Base-by-base conservation (phyloP, 1,140 invertebrate genomes). In the Aphaenogaster ashmeadi region DNA sequence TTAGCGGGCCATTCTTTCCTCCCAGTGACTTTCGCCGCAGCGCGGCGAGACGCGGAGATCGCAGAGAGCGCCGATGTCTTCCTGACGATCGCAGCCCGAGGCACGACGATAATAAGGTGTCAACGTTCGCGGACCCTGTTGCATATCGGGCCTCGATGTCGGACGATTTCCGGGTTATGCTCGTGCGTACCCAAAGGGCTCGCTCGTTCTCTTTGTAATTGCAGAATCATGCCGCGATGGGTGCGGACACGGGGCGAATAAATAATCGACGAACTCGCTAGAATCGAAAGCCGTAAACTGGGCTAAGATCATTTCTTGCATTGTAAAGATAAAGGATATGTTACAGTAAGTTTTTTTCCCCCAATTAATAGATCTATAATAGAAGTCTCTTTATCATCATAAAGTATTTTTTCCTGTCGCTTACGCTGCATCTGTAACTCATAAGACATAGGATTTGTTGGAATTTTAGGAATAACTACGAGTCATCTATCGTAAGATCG, bases 21-120 rank as follows among this genome's bases (percentile, higher is more conserved):
- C 47, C 64, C 5, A 36, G 78, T 41, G 87, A 92, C 88, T 91
- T 92, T 91, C 83, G 78, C 87, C 80, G 9, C 27, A 21, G 44
- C 11, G 64, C 52, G 11, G 11, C 69, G 56, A 75, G 13, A 27
- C 15, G 54, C 54, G 13, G 18, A 71, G 60, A 86, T 44, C 87
- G 18, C 71, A 47, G 54, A 38, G 56, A 81, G 64, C 54, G 54
- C 38, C 80, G 52, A 85, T 89, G 91, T 84, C 89, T 89, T 88
- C 47, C 60, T 56, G 74, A 83, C 66, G 89, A 91, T 91, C 91
- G 58, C 67, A 75, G 54, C 84, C 44, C 66, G 79, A 72, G 90
- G 88, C 89, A 33, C 52, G 66, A 3, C 80, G 91, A 91, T 92
- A 92, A 92, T 92, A 92, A 92, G 91, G 91, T 92, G 91, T 92